A percentile compares a stretch with the other conserved stretches of the same genome.
Conservation (phyloP, 2,113 vertebrate genomes). For the Erinaceus europaeus region DNA sequence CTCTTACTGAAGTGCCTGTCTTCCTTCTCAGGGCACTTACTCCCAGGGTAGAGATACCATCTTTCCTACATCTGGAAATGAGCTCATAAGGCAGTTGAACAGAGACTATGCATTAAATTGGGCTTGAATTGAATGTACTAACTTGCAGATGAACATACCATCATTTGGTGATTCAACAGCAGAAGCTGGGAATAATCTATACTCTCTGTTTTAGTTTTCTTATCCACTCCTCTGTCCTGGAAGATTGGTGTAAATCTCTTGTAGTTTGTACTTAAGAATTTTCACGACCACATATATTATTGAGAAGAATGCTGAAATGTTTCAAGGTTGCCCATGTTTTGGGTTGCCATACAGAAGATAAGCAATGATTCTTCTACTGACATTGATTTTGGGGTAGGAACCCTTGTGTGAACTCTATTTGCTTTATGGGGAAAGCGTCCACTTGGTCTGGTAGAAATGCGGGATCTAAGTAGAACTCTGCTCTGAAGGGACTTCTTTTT, state of each 20-base stretch:
- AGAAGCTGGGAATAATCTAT: neutral
- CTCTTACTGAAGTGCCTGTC: neutral
- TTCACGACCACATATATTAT: neutral
- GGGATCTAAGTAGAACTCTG: neutral
- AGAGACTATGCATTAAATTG: neutral
- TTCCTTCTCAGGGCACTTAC: neutral
- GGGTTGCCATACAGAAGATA: neutral
- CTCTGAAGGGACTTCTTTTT: neutral
- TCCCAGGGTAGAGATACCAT: neutral
- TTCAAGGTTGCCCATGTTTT: neutral
- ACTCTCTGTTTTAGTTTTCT: neutral
- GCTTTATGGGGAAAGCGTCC: neutral
- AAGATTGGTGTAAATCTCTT: neutral
- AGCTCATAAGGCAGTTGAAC: neutral
- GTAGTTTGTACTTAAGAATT: neutral
- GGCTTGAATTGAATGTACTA: neutral
- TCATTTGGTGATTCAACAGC: neutral
- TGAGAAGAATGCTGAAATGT: neutral
- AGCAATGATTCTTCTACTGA: neutral
- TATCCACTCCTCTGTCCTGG: neutral
- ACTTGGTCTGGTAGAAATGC: neutral
- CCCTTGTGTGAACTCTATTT: slow-evolving; percentile 1
- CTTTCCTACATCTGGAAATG: neutral
- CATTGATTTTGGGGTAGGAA: neutral
- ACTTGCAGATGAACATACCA: neutral